Base-by-base conservation (phyloP, 2,113 vertebrate genomes). In the Channa argus region DNA sequence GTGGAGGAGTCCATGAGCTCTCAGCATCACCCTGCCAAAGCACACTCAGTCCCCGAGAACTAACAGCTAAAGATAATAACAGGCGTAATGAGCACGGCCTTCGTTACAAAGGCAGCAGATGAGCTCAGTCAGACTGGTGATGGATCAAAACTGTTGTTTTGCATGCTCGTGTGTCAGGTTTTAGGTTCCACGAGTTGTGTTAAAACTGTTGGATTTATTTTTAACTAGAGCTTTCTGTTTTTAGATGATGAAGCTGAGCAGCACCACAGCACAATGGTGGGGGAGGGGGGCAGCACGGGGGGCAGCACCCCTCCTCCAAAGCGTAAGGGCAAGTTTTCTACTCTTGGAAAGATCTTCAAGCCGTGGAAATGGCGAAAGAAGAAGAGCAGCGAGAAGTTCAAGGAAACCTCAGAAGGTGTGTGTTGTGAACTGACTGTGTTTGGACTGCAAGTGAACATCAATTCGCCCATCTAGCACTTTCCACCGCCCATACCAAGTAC, bases 301-400 rank as follows among this genome's bases (percentile, higher is more conserved):
- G 96, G 96, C 63, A 90, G 81, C 65, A 98, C 97, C 0, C 96
- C 96, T 78, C 96, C 96, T 44, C 95, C 95, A 0, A 99, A 97
- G 85, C 96, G 97, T 75, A 99, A 98, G 90, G 97, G 97, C 93
- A 99, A 99, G 92, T 98, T 99, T 83, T 96, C 97, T 0, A 93
- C 95, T 53, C 96, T 99, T 66, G 98, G 97, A 86, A 99, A 99
- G 89, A 97, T 99, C 92, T 99, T 99, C 91, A 99, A 97, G 80
- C 98, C 98, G 3, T 99, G 98, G 98, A 99, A 99, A 87, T 99
- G 98, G 98, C 94, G 97, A 85, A 99, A 98, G 95, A 99, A 98
- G 96, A 99, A 98, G 95, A 97, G 95, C 93, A 99, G 97, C 44
- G 97, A 98, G 82, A 97, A 95, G 84, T 99, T 99, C 90, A 95